These are phyloP conservation scores for Argyra leucocephala DNA, from an alignment of 2,888 invertebrate genomes.

Conservation along the genomic window DNA sequence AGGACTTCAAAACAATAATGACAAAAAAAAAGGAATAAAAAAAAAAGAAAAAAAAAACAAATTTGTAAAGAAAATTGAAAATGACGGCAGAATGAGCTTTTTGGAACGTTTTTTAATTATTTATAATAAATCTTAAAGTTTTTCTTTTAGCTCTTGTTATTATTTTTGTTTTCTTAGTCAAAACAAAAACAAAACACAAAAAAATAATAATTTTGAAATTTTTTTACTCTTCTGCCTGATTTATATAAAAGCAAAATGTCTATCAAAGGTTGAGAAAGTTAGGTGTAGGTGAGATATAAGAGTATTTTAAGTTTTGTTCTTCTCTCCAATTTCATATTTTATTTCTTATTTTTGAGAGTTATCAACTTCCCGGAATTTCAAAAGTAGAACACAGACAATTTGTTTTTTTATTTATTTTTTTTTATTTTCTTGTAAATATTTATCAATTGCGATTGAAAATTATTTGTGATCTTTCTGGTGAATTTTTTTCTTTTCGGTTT, in stretches of 20 bases:
- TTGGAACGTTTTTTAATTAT: background rate
- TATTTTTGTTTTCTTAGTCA: background rate
- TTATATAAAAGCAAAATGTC: background rate
- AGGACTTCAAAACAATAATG: too few relatives aligned
- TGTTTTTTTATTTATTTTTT: too few relatives aligned
- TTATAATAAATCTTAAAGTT: background rate
- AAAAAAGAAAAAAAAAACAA: background rate
- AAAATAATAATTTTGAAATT: background rate
- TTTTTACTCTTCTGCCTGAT: background rate
- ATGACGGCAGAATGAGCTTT: background rate
- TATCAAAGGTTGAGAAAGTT: background rate
- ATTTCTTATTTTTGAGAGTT: too few relatives aligned
- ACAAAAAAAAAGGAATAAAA: background rate
- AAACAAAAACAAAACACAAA: background rate
- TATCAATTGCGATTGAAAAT: too few relatives aligned
- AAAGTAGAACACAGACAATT: too few relatives aligned
- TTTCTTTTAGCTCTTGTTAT: background rate
- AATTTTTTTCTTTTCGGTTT: too few relatives aligned
- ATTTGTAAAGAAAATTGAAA: background rate
- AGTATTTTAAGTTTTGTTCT: background rate
- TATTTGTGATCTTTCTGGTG: too few relatives aligned
- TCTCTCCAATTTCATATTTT: too few relatives aligned
- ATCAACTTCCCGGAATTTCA: too few relatives aligned
- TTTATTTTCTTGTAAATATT: too few relatives aligned
- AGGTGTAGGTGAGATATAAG: background rate